Evolutionary conservation across 1,140 invertebrate genomes (phyloP), one percentile per base, ranked within the genome.

Genomic region (Euglossa dilemma): DNA sequence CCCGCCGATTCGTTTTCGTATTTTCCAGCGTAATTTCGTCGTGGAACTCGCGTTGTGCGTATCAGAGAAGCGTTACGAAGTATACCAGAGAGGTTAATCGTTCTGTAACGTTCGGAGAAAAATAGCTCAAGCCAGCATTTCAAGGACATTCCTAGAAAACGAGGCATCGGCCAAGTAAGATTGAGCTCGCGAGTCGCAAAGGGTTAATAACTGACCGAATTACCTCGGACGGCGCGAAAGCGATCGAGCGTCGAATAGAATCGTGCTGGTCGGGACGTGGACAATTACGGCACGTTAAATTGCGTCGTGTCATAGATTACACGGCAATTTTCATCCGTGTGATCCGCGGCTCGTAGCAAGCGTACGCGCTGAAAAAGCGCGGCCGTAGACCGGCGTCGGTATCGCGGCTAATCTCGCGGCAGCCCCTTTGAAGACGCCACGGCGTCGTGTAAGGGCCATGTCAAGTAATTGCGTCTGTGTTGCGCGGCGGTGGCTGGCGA

Each of bases 401-500:
- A 80, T 85, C 78, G 72, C 71, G 47, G 28, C 72, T 71, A 69
- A 74, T 71, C 61, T 79, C 70, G 80, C 80, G 84, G 73, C 70
- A 72, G 54, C 61, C 86, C 70, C 91, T 92, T 92, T 92, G 90
- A 92, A 91, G 88, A 87, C 87, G 87, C 87, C 83, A 56, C 52
- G 54, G 45, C 59, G 78, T 84, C 75, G 85, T 90, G 85, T 85
- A 89, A 85, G 85, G 87, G 76, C 76, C 89, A 86, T 92, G 92
- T 91, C 90, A 91, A 92, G 91, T 93, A 92, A 93, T 93, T 92
- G 92, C 91, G 88, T 86, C 84, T 85, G 83, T 90, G 88, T 92
- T 87, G 87, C 84, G 50, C 85, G 86, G 85, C 84, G 83, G n/a
- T 70, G 56, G 36, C 66, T 25, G 54, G 63, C 50, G 69, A 71